phyloP scores from a whole-genome alignment of 2,888 invertebrate genomes.

The Hypena proboscidalis region DNA sequence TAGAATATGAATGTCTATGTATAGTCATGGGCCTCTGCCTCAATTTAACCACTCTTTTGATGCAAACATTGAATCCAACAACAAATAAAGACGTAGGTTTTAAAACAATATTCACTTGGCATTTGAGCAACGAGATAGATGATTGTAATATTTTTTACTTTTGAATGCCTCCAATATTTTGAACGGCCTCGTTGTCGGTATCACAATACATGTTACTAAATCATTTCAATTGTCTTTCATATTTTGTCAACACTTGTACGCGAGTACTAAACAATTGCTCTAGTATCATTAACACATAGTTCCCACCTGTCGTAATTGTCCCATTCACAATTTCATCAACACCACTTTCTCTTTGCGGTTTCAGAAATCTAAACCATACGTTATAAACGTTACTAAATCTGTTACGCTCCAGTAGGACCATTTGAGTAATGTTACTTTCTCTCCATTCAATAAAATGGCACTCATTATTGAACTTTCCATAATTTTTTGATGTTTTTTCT shows the following conservation, averaged over 20 bases:
- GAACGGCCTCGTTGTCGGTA: too few relatives aligned
- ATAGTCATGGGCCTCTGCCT: too few relatives aligned
- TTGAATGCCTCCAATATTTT: too few relatives aligned
- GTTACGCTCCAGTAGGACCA: constrained; percentile 62
- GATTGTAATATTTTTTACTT: too few relatives aligned
- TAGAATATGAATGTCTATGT: too few relatives aligned
- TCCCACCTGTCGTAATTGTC: constrained; percentile 41
- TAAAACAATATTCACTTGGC: too few relatives aligned
- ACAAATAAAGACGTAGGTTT: too few relatives aligned
- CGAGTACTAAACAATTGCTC: constrained; percentile 4
- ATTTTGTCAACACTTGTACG: background rate
- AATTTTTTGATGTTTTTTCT: constrained; percentile 26
- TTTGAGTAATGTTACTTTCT: constrained; percentile 57
- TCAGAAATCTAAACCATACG: constrained; percentile 61
- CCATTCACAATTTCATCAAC: constrained; percentile 37
- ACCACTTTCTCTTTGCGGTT: constrained; percentile 67
- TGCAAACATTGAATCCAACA: too few relatives aligned
- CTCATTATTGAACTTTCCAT: constrained; percentile 44
- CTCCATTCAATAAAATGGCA: constrained; percentile 39
- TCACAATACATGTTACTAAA: background rate
- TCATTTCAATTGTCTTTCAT: constrained; percentile 12
- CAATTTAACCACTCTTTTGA: too few relatives aligned
- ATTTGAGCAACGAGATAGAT: too few relatives aligned
- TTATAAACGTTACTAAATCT: constrained; percentile 61
- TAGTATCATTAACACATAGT: constrained; percentile 44